Conservation (phyloP, 2,797 vertebrate genomes). For the Sebastes itinus region DNA sequence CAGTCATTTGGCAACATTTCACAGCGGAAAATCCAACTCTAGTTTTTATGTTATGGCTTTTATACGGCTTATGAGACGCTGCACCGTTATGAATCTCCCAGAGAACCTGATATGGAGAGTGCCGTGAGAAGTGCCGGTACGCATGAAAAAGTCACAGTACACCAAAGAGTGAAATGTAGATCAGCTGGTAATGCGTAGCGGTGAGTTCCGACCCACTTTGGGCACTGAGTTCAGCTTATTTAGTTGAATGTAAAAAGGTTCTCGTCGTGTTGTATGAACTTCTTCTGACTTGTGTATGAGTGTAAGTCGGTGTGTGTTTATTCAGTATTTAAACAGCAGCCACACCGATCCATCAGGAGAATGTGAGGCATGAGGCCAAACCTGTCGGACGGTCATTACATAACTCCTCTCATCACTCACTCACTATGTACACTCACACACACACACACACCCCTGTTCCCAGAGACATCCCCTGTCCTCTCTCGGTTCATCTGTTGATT, state of each 20-base stretch:
- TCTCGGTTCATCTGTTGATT: constrained; percentile 7
- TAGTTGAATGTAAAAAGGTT: not conserved
- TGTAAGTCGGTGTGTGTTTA: not conserved
- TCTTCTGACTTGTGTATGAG: not conserved
- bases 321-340: not conserved
- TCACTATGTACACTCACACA: not conserved
- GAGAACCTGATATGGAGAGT: too few relatives aligned
- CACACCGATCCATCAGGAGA: not conserved
- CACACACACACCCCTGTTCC: not conserved
- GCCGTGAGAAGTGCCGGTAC: too few relatives aligned
- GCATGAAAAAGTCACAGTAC: too few relatives aligned
- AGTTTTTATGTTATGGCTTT: too few relatives aligned
- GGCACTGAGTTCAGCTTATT: not conserved
- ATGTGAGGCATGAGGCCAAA: constrained; percentile 23
- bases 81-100: too few relatives aligned
- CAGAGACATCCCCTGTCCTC: not conserved
- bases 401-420: constrained; percentile 11
- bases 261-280: not conserved
- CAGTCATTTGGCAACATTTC: too few relatives aligned
- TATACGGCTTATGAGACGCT: too few relatives aligned
- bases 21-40: too few relatives aligned
- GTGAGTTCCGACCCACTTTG: too few relatives aligned
- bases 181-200: too few relatives aligned
- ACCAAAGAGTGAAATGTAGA: too few relatives aligned
- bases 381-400: constrained; percentile 24